Base-by-base conservation (phyloP, 2,888 invertebrate species). In the Himalopsyche anomala region DNA sequence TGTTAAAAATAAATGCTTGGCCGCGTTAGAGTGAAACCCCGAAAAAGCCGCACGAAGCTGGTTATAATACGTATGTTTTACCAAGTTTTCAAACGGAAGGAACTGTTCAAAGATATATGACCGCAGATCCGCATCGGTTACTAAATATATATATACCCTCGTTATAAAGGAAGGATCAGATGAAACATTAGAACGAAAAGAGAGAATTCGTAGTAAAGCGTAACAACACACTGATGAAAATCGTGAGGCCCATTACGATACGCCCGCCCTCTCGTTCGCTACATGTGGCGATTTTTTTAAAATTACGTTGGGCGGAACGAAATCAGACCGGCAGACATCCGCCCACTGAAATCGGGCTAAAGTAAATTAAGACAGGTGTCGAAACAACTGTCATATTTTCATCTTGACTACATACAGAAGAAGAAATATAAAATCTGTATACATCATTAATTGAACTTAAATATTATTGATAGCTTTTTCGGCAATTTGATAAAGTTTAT, bases 161-260 rank as follows among this genome's bases (percentile, higher is more conserved):
- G 19, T 74, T 74, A 74, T 74, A 36, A 11, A 69, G 28, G 28
- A 69, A 69, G 69, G 28, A 69, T 69, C 69, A 69, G 28, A 69
- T 69, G 69, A 69, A 69, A 69, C 69, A 69, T 69, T 28, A 28
- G 5, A 69, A 28, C 69, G 28, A 36, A 28, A 12, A 12, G 69
- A 11, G 69, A 69, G 9, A 69, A 28, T 28, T 69, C 69, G 69
- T 11, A 69, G 69, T 69, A 8, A 74, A 28, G 74, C 12, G 74
- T 74, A 51, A 15, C 36, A 74, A 51, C 15, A 36, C 74, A 36
- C 74, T 74, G 74, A 74, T 74, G 74, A 74, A 74, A 74, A 74
- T 74, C 74, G 74, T 74, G 74, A 74, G 74, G 74, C 74, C 74
- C 74, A 74, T 74, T 74, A 74, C 74, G 74, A 74, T 11, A 28